phyloP scores from a whole-genome alignment of 1,140 invertebrate species.

The Carcinoscorpius rotundicauda region DNA sequence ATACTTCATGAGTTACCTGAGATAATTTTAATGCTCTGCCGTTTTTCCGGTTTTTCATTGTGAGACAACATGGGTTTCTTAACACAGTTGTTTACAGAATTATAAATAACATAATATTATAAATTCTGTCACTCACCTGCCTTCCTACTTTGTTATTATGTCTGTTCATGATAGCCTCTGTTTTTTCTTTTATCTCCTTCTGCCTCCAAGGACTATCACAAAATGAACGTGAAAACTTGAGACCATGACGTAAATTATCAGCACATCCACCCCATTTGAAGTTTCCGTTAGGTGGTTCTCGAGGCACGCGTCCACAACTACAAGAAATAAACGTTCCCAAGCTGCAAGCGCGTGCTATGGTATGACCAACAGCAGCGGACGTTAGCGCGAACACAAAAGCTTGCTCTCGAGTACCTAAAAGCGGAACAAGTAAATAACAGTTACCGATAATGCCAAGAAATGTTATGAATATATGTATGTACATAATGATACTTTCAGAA shows the following conservation, averaged over 20 bases:
- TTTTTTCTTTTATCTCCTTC: conserved; percentile 31
- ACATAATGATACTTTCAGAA: background rate
- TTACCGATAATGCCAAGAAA: conserved; percentile 7
- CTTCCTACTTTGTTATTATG: conserved; percentile 62
- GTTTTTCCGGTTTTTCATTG: too few relatives aligned
- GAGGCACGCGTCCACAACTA: conserved; percentile 47
- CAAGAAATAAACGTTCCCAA: conserved; percentile 50
- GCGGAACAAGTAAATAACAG: background rate
- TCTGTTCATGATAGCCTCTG: conserved; percentile 49
- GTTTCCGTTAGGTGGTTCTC: conserved; percentile 40
- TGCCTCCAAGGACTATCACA: conserved; percentile 48
- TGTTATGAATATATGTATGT: background rate
- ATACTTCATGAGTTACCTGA: too few relatives aligned
- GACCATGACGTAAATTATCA: conserved; percentile 48
- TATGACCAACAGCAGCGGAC: conserved; percentile 56
- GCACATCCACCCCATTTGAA: conserved; percentile 60
- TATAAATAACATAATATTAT: too few relatives aligned
- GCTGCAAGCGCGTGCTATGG: conserved; percentile 57
- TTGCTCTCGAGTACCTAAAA: conserved; percentile 60
- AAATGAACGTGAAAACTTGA: conserved; percentile 34
- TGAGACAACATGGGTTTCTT: too few relatives aligned
- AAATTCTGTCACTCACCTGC: conserved; percentile 40
- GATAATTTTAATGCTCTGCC: too few relatives aligned
- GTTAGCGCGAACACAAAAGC: conserved; percentile 61
- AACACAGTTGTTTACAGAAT: too few relatives aligned